Conservation (phyloP, 2,888 invertebrate genomes). For the Cantharis rufa region DNA sequence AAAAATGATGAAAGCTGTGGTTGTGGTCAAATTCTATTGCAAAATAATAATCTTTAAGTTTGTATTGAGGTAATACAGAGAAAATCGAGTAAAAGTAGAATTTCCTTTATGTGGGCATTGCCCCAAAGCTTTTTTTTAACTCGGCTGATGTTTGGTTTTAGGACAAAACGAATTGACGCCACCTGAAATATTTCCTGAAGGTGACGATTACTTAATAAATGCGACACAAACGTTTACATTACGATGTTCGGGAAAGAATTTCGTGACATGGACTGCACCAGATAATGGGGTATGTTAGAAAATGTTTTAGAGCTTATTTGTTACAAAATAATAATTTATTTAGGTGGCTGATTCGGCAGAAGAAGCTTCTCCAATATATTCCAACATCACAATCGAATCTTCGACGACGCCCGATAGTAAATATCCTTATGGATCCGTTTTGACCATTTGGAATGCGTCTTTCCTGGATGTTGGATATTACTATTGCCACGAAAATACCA, state of each 20-base stretch:
- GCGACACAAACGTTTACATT: constrained; percentile 50
- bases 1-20: neutral
- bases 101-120: neutral
- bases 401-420: constrained; percentile 34
- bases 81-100: neutral
- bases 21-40: neutral
- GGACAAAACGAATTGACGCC: neutral
- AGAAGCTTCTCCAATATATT: constrained; percentile 8
- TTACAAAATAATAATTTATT: neutral
- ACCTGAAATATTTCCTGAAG: constrained; percentile 42
- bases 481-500: constrained; percentile 50
- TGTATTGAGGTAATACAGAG: neutral
- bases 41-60: neutral
- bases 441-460: constrained; percentile 51
- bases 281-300: constrained; percentile 21
- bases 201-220: constrained; percentile 48
- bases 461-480: constrained; percentile 53
- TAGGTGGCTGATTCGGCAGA: neutral
- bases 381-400: constrained; percentile 22
- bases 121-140: neutral
- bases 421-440: constrained; percentile 53
- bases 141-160: neutral
- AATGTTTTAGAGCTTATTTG: neutral
- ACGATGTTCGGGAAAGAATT: constrained; percentile 55
- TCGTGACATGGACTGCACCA: constrained; percentile 52